Evolutionary conservation across 2,113 vertebrate genomes (phyloP).

Genomic region (Lycocorax pyrrhopterus): DNA sequence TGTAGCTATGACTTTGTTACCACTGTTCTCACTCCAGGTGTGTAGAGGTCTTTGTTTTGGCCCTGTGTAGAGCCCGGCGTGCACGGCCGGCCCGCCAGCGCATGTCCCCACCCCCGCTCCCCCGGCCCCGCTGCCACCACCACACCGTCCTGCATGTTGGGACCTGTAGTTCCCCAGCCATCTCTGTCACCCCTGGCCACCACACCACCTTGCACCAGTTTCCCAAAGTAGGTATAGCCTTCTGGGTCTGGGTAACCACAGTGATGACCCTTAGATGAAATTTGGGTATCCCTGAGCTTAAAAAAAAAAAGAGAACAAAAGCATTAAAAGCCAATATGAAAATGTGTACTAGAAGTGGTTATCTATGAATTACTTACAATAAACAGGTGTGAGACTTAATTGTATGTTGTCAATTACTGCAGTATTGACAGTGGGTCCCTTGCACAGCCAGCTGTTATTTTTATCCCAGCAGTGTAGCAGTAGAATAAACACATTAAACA

Average conservation of each 20-base stretch:
- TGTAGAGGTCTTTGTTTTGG: constrained; percentile 64
- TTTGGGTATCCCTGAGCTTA: constrained; percentile 48
- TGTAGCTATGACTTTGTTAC: constrained; percentile 80
- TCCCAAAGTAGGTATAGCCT: not conserved
- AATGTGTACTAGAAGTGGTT: constrained; percentile 72
- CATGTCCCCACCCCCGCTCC: not conserved
- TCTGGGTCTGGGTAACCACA: not conserved
- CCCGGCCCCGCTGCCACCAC: not conserved
- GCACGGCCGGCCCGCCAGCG: not conserved
- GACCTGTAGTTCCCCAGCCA: not conserved
- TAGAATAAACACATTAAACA: constrained; percentile 32
- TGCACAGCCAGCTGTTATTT: constrained; percentile 53
- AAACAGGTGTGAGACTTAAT: constrained; percentile 73
- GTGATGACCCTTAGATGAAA: constrained; percentile 27
- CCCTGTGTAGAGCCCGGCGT: constrained; percentile 65
- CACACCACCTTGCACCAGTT: not conserved
- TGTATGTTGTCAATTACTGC: constrained; percentile 72
- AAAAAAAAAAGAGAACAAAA: not conserved
- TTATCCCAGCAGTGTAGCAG: constrained; percentile 12
- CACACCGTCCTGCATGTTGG: constrained; percentile 18
- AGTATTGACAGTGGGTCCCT: constrained; percentile 62
- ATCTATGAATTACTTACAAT: constrained; percentile 72
- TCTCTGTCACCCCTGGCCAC: not conserved
- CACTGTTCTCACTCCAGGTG: constrained; percentile 65
- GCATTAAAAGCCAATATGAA: constrained; percentile 49